Percentiles rank a stretch among this genome's conserved stretches.
Evolutionary conservation across 2,888 invertebrate genomes (phyloP).

Genomic region (Steinernema carpocapsae): DNA sequence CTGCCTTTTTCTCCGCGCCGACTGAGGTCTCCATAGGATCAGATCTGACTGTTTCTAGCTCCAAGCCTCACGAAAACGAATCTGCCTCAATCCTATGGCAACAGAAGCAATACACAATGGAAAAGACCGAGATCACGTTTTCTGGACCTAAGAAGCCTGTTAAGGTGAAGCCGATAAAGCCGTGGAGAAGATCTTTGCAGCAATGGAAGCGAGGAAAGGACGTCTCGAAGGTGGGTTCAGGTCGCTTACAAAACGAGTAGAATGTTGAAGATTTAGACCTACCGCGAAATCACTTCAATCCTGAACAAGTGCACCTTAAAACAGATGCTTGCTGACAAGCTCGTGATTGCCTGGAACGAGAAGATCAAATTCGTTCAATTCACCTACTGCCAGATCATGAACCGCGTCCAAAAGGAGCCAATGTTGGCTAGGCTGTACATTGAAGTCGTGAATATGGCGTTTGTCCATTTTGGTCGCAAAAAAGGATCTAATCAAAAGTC

Average conservation of each 20-base stretch:
- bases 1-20: no score
- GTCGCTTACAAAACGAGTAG: background rate
- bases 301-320: background rate
- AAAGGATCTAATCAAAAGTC: background rate
- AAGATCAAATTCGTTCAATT: background rate
- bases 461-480: background rate
- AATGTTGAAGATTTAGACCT: background rate
- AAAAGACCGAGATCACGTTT: background rate
- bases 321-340: background rate
- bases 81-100: background rate
- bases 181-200: background rate
- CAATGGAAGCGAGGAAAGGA: background rate
- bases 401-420: background rate
- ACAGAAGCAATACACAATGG: background rate
- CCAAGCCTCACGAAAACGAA: no score
- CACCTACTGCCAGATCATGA: background rate
- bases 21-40: no score
- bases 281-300: background rate
- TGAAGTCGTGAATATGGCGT: background rate
- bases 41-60: no score
- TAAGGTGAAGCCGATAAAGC: background rate
- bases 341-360: background rate
- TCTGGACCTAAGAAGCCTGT: background rate
- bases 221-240: background rate
- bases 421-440: background rate